Evolutionary conservation across 2,113 vertebrate species (phyloP).

Genomic region (Gambusia affinis): DNA sequence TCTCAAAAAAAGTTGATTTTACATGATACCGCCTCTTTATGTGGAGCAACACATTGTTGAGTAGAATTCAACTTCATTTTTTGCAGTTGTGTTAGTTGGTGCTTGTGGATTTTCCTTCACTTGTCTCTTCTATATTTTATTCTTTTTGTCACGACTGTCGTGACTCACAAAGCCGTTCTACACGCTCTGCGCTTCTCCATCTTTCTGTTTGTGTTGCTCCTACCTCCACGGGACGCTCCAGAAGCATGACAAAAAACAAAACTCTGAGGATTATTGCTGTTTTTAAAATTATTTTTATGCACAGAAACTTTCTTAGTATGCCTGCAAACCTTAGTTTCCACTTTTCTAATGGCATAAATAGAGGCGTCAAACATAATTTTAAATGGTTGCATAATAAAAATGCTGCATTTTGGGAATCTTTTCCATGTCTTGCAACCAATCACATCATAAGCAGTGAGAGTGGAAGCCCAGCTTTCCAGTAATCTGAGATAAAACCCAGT

Average conservation of each 20-base stretch:
- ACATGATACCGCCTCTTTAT: no score
- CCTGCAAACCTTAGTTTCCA: no score
- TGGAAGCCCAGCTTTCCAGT: constrained; percentile 13
- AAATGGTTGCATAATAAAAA: neutral
- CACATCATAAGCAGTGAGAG: neutral
- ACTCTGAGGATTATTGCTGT: neutral
- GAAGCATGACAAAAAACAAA: neutral
- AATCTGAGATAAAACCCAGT: constrained; percentile 11
- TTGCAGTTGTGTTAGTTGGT: neutral
- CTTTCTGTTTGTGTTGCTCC: constrained; percentile 17
- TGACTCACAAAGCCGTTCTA: constrained; percentile 15
- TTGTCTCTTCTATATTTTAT: neutral
- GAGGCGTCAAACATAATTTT: neutral
- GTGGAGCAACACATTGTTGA: neutral
- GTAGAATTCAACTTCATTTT: neutral
- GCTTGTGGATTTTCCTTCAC: constrained; percentile 2
- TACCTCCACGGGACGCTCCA: neutral
- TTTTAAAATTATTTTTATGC: neutral
- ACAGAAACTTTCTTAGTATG: neutral
- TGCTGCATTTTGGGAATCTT: neutral
- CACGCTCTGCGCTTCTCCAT: neutral
- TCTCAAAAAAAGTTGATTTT: no score
- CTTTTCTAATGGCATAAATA: no score
- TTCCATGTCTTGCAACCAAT: constrained; percentile 4
- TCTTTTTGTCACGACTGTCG: neutral